phyloP scores from a whole-genome alignment of 2,113 vertebrate genomes.

The Bungarus multicinctus region DNA sequence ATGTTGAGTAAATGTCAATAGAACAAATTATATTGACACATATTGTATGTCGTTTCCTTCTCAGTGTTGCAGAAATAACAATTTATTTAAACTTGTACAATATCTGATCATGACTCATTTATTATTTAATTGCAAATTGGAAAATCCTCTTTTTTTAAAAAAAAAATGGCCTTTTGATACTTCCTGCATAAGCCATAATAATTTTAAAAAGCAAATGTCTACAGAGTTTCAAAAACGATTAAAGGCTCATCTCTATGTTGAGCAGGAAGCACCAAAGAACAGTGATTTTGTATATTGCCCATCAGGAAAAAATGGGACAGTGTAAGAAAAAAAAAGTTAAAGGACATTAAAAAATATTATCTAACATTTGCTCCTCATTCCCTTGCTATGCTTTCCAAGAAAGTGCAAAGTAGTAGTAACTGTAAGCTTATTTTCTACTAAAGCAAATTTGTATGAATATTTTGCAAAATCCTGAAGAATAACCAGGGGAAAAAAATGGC shows the following conservation, averaged over 20 bases:
- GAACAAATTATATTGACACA: background rate
- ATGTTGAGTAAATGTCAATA: constrained; percentile 28
- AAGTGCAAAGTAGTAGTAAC: background rate
- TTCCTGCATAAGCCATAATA: background rate
- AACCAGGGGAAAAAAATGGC: background rate
- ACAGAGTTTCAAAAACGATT: background rate
- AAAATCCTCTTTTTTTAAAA: background rate
- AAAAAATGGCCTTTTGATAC: background rate
- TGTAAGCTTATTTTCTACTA: background rate
- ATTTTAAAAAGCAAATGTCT: background rate
- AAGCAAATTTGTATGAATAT: background rate
- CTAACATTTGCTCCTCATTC: background rate
- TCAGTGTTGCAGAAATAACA: background rate
- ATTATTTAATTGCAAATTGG: background rate
- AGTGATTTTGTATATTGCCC: background rate
- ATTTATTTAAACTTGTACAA: background rate
- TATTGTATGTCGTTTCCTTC: background rate
- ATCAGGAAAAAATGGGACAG: background rate
- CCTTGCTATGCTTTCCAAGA: background rate
- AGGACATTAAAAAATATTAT: background rate
- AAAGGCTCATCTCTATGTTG: background rate
- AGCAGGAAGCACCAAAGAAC: background rate
- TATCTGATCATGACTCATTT: background rate
- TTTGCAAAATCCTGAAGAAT: background rate
- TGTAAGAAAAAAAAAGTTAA: background rate